phyloP scores from a whole-genome alignment of 2,888 invertebrate species.

The Drosophila tanythrix region DNA sequence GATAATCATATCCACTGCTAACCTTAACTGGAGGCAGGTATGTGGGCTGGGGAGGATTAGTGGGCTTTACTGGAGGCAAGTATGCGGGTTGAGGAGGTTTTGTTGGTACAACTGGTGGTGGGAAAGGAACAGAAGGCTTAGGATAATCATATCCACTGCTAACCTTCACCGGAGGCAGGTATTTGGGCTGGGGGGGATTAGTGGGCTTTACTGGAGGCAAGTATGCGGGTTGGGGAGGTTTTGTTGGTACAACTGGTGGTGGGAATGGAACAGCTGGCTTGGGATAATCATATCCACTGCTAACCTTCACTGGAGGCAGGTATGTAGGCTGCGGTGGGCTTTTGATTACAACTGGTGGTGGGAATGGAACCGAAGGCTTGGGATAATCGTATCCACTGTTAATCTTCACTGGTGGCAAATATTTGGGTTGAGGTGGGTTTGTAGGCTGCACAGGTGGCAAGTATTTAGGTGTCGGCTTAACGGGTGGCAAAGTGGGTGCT shows the following conservation, averaged over 20 bases:
- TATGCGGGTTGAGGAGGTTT: slow-evolving; percentile 41
- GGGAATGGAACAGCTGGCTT: slow-evolving; percentile 57
- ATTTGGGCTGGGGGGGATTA: slow-evolving; percentile 57
- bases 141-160: slow-evolving; percentile 60
- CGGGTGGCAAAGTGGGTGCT: slow-evolving; percentile 23
- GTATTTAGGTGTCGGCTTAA: slow-evolving; percentile 1
- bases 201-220: slow-evolving; percentile 41
- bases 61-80: slow-evolving; percentile 39
- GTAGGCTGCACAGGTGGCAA: slow-evolving; percentile 50
- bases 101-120: slow-evolving; percentile 40
- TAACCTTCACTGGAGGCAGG: slow-evolving; percentile 49
- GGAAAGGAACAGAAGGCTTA: slow-evolving; percentile 46
- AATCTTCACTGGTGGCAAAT: slow-evolving; percentile 22
- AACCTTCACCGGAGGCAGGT: slow-evolving; percentile 32
- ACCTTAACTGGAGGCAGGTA: slow-evolving; percentile 63
- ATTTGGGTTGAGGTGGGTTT: slow-evolving; percentile 45
- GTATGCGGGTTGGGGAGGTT: slow-evolving; percentile 43
- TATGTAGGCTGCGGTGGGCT: neutral
- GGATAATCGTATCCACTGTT: slow-evolving; percentile 56
- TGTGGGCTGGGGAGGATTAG: slow-evolving; percentile 30
- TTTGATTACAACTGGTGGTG: slow-evolving; percentile 23
- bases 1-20: slow-evolving; percentile 61
- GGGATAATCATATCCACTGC: slow-evolving; percentile 68
- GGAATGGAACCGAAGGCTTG: slow-evolving; percentile 46
- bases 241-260: slow-evolving; percentile 42